Percentiles rank a stretch among this genome's conserved stretches.
Conservation (phyloP, 2,113 vertebrate genomes). For the Alectura lathami region DNA sequence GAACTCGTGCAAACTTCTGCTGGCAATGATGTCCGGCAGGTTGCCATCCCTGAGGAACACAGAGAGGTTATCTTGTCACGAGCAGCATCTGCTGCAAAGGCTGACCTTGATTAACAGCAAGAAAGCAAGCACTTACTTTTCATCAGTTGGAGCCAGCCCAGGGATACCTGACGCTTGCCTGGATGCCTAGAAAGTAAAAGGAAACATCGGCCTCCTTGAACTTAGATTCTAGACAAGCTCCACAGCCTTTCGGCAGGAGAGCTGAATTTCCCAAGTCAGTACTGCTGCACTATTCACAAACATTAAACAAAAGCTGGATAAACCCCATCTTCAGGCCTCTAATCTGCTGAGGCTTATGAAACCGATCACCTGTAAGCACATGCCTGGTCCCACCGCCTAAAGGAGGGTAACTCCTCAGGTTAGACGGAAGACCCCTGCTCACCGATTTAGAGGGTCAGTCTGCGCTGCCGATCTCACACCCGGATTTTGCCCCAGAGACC, state of each 20-base stretch:
- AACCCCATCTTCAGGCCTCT: background rate
- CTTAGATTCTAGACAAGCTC: background rate
- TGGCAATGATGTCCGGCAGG: constrained; percentile 89
- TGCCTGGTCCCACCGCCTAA: background rate
- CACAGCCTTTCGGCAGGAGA: background rate
- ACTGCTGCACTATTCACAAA: background rate
- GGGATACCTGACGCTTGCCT: constrained; percentile 92
- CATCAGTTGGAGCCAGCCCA: constrained; percentile 90
- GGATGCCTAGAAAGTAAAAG: constrained; percentile 81
- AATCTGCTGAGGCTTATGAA: background rate
- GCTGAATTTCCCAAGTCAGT: background rate
- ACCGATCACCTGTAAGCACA: background rate
- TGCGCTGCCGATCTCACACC: rapidly evolving
- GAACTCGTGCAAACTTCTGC: constrained; percentile 92
- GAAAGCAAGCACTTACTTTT: constrained; percentile 84
- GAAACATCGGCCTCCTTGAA: background rate
- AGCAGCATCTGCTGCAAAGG: background rate
- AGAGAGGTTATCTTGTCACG: background rate
- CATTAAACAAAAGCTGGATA: background rate
- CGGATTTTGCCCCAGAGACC: background rate
- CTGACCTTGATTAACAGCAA: background rate
- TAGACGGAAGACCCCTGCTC: background rate
- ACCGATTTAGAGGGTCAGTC: background rate
- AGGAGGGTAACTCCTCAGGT: background rate
- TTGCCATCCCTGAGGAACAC: constrained; percentile 88